A percentile compares a stretch with the other conserved stretches of the same genome.
These are phyloP conservation scores for Bos indicus DNA, from an alignment of 2,113 vertebrate species.

Conservation along the genomic window DNA sequence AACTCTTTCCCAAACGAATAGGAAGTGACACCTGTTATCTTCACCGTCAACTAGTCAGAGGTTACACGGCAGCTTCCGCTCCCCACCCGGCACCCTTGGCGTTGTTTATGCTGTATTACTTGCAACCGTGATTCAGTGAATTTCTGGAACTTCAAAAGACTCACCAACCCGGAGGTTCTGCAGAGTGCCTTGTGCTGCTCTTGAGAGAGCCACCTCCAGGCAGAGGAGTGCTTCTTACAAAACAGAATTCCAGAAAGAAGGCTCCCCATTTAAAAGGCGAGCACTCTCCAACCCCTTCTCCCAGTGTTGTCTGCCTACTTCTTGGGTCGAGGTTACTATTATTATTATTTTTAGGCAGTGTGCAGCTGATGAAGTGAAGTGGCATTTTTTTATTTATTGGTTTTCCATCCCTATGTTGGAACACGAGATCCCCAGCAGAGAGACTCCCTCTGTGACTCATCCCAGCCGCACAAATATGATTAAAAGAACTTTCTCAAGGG, in stretches of 20 bases:
- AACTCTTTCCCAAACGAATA: background rate
- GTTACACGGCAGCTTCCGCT: background rate
- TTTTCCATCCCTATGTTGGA: constrained; percentile 35
- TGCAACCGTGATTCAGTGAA: background rate
- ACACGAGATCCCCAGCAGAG: constrained; percentile 27
- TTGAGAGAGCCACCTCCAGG: background rate
- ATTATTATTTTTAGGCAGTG: background rate
- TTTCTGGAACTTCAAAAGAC: constrained; percentile 27
- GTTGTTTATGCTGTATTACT: constrained; percentile 18
- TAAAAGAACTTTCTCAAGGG: constrained; percentile 34
- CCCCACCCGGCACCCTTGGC: background rate
- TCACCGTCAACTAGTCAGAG: background rate
- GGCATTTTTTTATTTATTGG: constrained; percentile 46
- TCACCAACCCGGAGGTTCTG: background rate
- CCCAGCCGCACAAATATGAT: constrained; percentile 53
- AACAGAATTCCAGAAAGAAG: constrained; percentile 43
- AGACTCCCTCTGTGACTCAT: constrained; percentile 58
- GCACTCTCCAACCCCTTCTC: background rate
- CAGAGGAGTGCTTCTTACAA: constrained; percentile 31
- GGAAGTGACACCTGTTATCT: constrained; percentile 38
- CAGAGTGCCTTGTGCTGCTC: background rate
- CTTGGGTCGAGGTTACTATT: background rate
- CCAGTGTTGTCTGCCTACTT: background rate
- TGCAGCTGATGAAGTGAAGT: constrained; percentile 45
- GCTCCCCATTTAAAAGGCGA: constrained; percentile 22